A percentile compares a stretch with the other conserved stretches of the same genome.
Conservation (phyloP, 2,888 invertebrate genomes). For the Quadriops clusia region DNA sequence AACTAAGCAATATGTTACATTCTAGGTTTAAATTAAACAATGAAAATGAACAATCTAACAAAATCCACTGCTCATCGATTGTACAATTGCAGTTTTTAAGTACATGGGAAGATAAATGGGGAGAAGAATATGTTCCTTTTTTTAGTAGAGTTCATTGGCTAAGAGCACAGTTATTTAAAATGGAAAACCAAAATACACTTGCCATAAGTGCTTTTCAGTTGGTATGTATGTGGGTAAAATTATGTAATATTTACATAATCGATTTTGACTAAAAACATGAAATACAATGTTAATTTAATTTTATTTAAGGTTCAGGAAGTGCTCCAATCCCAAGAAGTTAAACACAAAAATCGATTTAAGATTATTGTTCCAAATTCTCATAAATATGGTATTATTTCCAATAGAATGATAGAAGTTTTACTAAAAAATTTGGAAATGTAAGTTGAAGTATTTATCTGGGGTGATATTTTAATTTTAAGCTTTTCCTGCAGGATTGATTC, state of each 20-base stretch:
- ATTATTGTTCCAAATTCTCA: conserved; percentile 42
- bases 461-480: conserved; percentile 8
- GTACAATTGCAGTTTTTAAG: conserved; percentile 39
- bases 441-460: conserved; percentile 10
- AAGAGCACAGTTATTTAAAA: conserved; percentile 42
- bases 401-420: conserved; percentile 37
- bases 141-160: conserved; percentile 44
- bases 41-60: conserved; percentile 3
- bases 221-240: conserved; percentile 29
- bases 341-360: conserved; percentile 27
- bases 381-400: conserved; percentile 39
- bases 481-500: conserved; percentile 35
- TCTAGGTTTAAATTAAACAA: no score
- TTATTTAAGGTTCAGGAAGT: conserved; percentile 22
- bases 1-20: no score
- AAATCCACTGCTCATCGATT: conserved; percentile 36
- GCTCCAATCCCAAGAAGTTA: conserved; percentile 19
- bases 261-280: conserved; percentile 4
- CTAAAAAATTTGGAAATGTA: conserved; percentile 42
- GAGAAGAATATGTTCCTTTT: conserved; percentile 36
- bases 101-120: conserved; percentile 36
- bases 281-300: conserved; percentile 1
- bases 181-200: conserved; percentile 39
- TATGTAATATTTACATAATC: conserved; percentile 3
- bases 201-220: conserved; percentile 41